Conservation (phyloP, 2,113 vertebrate genomes). For the Columba janthina region DNA sequence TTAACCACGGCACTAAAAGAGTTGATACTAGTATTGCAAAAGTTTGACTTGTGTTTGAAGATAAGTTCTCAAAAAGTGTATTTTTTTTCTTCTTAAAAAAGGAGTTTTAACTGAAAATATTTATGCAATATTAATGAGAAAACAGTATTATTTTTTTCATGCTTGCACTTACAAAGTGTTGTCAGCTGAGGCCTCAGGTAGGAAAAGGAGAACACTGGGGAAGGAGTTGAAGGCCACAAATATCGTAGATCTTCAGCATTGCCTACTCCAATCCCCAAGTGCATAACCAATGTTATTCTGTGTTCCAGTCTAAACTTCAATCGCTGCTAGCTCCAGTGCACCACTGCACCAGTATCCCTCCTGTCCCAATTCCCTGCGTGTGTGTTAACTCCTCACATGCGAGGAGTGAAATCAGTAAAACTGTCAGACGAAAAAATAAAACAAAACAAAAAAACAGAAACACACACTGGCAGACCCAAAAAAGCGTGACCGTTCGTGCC, state of each 20-base stretch:
- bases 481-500: fast-evolving
- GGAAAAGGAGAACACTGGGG: neutral
- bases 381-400: fast-evolving
- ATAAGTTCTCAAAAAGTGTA: neutral
- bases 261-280: fast-evolving
- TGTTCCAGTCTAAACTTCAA: neutral
- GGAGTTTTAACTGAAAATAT: neutral
- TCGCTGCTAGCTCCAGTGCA: fast-evolving
- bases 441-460: too few relatives aligned
- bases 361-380: too few relatives aligned
- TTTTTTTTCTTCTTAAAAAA: neutral
- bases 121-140: neutral
- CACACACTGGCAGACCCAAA: fast-evolving
- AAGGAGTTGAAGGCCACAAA: neutral
- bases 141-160: neutral
- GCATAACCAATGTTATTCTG: fast-evolving
- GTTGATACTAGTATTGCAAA: neutral
- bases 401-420: fast-evolving
- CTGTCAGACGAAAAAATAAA: fast-evolving
- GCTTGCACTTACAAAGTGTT: neutral
- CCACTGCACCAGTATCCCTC: fast-evolving
- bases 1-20: neutral
- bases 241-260: neutral
- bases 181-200: neutral
- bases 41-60: neutral